Percentiles rank a stretch among this genome's conserved stretches.
These are phyloP conservation scores for Philotrypesis tridentata DNA, from an alignment of 1,140 invertebrate genomes.

Conservation along the genomic window DNA sequence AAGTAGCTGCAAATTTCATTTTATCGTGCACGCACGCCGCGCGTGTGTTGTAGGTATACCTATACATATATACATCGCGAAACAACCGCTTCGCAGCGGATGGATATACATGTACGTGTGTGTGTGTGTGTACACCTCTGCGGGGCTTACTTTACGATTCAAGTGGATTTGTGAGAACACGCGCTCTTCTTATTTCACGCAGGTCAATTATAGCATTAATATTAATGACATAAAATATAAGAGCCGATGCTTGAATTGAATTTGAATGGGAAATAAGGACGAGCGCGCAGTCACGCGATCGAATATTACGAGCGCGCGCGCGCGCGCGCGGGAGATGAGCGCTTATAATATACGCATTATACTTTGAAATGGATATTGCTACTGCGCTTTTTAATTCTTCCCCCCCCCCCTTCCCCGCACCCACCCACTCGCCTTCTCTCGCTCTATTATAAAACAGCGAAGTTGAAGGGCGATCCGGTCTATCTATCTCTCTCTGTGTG, in stretches of 20 bases:
- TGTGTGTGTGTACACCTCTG: too few species aligned
- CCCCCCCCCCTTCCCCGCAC: too few species aligned
- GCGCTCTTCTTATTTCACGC: conserved; percentile 37
- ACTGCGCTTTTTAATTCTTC: neutral
- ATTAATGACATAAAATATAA: conserved; percentile 45
- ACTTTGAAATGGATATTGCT: conserved; percentile 23
- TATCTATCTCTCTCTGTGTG: too few species aligned
- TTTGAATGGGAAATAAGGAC: conserved; percentile 34
- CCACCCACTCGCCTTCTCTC: too few species aligned
- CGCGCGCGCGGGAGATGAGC: neutral
- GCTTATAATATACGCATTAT: conserved; percentile 14
- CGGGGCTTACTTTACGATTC: conserved; percentile 2
- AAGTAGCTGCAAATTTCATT: too few species aligned
- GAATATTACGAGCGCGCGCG: too few species aligned
- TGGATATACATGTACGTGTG: too few species aligned
- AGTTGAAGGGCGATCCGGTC: too few species aligned
- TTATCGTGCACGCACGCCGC: too few species aligned
- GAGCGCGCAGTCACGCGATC: conserved; percentile 43
- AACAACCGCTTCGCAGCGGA: neutral
- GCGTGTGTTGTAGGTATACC: too few species aligned
- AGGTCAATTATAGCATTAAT: conserved; percentile 46
- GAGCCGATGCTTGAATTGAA: conserved; percentile 24
- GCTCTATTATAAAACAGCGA: too few species aligned
- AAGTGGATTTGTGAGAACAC: conserved; percentile 41
- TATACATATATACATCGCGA: too few species aligned